phyloP scores from a whole-genome alignment of 1,140 invertebrate genomes.

The Ceratina japonica region DNA sequence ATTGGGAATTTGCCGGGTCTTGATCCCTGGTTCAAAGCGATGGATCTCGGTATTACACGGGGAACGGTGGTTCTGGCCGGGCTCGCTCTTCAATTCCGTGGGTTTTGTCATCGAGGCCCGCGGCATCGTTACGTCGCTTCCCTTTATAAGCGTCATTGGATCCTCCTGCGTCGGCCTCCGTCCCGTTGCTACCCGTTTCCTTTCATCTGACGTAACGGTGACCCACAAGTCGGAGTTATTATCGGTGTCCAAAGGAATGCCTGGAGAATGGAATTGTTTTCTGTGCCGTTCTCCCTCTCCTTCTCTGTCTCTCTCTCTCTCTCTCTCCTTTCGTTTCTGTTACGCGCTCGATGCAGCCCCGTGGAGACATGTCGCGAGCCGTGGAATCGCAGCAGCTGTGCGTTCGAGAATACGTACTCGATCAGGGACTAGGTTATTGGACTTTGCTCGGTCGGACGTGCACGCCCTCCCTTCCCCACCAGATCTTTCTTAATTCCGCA shows the following conservation, averaged over 20 bases:
- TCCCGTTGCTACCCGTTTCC: background rate
- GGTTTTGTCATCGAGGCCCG: background rate
- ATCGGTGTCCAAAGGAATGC: conserved; percentile 17
- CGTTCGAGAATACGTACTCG: background rate
- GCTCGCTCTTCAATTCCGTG: background rate
- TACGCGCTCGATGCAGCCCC: conserved; percentile 2
- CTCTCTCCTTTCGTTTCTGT: no score
- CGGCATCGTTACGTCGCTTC: background rate
- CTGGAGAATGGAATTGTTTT: conserved; percentile 16
- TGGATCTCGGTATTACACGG: no score
- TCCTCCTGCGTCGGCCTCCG: background rate
- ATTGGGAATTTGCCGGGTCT: no score
- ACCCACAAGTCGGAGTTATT: conserved; percentile 25
- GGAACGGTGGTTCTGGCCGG: background rate
- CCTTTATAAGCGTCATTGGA: conserved; percentile 24
- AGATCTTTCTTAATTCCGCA: background rate
- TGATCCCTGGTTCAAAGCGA: no score
- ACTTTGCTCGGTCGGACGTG: background rate
- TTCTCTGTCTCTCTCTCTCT: no score
- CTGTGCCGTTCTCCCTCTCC: background rate
- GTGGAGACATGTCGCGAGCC: background rate
- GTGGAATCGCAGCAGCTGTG: background rate
- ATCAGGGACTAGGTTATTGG: conserved; percentile 1
- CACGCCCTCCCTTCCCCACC: background rate
- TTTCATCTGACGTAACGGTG: conserved; percentile 16